Conservation (phyloP, 2,113 vertebrate genomes). For the Apteryx owenii region DNA sequence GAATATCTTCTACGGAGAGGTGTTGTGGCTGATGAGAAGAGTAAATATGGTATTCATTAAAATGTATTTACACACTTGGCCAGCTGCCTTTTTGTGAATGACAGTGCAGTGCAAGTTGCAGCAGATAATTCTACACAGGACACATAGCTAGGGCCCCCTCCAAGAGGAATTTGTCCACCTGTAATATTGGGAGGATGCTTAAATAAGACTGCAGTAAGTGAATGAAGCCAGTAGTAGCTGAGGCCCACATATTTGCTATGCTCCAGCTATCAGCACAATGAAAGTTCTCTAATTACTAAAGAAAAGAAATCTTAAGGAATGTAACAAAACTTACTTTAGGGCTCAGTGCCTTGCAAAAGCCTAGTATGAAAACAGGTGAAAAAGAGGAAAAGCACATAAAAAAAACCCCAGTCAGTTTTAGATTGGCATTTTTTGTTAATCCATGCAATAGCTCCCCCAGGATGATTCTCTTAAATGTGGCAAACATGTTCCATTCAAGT, state of each 20-base stretch:
- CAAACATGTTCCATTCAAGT: neutral
- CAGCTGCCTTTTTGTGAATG: neutral
- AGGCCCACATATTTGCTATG: neutral
- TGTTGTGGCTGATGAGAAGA: neutral
- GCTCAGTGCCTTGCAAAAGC: neutral
- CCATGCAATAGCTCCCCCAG: neutral
- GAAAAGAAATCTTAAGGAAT: neutral
- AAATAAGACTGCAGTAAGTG: neutral
- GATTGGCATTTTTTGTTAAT: neutral
- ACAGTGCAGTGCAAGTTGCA: neutral
- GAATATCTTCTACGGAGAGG: neutral
- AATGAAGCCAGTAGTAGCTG: neutral
- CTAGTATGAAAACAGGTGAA: neutral
- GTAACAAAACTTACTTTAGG: neutral
- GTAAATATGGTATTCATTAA: neutral
- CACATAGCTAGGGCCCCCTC: neutral
- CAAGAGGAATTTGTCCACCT: neutral
- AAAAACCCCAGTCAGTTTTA: neutral
- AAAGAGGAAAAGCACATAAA: neutral
- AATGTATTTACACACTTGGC: neutral
- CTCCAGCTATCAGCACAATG: neutral
- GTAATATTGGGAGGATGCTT: neutral
- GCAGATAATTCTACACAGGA: neutral
- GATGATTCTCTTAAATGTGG: neutral
- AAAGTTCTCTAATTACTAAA: neutral